Evolutionary conservation across 2,888 invertebrate species (phyloP).

Genomic region (Trissolcus japonicus): DNA sequence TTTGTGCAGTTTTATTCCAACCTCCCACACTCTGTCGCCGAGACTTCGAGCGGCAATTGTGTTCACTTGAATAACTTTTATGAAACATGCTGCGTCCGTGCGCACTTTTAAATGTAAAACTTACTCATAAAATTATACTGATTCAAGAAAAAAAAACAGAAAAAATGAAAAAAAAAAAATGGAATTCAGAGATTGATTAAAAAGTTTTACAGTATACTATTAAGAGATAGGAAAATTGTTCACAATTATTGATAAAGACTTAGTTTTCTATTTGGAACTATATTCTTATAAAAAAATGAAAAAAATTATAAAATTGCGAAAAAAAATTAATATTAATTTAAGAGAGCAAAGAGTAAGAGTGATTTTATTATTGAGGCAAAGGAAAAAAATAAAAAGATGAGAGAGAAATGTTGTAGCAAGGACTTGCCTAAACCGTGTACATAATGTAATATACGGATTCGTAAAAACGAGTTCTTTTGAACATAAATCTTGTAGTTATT

Average conservation of each 20-base stretch:
- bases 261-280: conserved; percentile 75
- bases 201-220: conserved; percentile 60
- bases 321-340: conserved; percentile 8
- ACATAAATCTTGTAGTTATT: conserved; percentile 70
- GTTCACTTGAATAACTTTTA: conserved; percentile 61
- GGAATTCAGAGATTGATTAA: conserved; percentile 20
- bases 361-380: conserved; percentile 22
- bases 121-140: conserved; percentile 56
- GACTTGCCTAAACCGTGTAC: conserved; percentile 72
- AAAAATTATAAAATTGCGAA: conserved; percentile 4
- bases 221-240: conserved; percentile 62
- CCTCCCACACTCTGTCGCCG: conserved; percentile 14
- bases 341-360: neutral
- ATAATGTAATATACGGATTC: conserved; percentile 73
- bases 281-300: conserved; percentile 70
- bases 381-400: conserved; percentile 25
- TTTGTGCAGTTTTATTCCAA: conserved; percentile 19
- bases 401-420: conserved; percentile 55
- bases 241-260: conserved; percentile 71
- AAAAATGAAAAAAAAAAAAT: conserved; percentile 6
- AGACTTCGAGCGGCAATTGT: conserved; percentile 59
- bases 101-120: conserved; percentile 56
- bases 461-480: conserved; percentile 64
- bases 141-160: conserved; percentile 8
- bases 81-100: conserved; percentile 19